Evolutionary conservation across 2,888 invertebrate genomes (phyloP), one percentile per base, ranked within the genome.

Genomic region (Saturnia japonica): DNA sequence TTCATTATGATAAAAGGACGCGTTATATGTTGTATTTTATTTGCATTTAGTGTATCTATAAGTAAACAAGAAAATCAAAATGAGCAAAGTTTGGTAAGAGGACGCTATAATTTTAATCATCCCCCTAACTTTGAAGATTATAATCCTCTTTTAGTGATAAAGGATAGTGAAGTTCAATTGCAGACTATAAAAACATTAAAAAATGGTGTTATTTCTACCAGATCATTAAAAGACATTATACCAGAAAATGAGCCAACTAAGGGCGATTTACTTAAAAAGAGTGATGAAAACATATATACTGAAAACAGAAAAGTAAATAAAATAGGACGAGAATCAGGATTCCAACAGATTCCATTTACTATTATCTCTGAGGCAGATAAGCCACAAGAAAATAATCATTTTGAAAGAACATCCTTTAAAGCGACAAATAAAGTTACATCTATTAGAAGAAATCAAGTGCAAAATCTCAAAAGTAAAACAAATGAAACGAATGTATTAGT

Each of bases 91-190:
- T 71, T 60, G 42, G 66, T 67, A 71, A 67, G 70, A 73, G 73
- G 70, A 47, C 74, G 70, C 19, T 78, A 79, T 70, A 73, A 74
- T 67, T 76, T 73, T 40, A 83, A 89, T 70, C 88, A 85, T 75
- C 87, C 89, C 14, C 86, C 87, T 6, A 72, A 73, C 14, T 73
- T 72, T 72, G 85, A 86, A 72, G 70, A 74, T n/a, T 69, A 78
- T 64, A 77, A 82, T 45, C 69, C 77, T 22, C 76, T 82, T 42
- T 40, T 25, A 8, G 45, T n/a, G 9, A 16, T 45, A 8, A 19
- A 62, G 8, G 25, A 54, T 14, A 70, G 3, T 25, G 70, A 67
- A 25, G n/a, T 25, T 19, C 6, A 42, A 3, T 16, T 11, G n/a
- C 25, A 67, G 7, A 42, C 51, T 42, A 16, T 42, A 25, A 67